phyloP scores from a whole-genome alignment of 1,140 invertebrate species.

The Saccostrea echinata region DNA sequence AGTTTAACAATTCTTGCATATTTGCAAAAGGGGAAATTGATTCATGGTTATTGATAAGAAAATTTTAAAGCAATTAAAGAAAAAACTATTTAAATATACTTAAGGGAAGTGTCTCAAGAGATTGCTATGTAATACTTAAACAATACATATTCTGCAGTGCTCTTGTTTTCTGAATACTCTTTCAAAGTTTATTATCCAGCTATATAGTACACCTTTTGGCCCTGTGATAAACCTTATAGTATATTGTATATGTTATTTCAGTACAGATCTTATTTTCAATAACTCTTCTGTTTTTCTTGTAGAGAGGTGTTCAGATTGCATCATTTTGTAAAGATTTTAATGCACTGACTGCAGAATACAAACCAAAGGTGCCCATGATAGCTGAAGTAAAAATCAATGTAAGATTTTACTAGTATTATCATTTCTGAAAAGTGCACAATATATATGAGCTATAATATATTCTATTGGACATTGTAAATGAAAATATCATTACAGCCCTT shows the following conservation, averaged over 20 bases:
- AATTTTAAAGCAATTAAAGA: no score
- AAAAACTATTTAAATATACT: no score
- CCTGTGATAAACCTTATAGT: background rate
- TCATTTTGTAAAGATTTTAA: constrained; percentile 99
- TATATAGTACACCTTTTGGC: no score
- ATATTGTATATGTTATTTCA: constrained; percentile 1
- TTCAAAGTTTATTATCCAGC: no score
- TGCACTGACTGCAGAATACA: constrained; percentile 94
- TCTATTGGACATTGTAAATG: background rate
- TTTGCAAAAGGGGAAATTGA: no score
- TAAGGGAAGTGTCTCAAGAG: no score
- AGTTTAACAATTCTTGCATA: no score
- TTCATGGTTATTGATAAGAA: no score
- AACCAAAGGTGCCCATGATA: constrained; percentile 94
- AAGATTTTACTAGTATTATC: constrained; percentile 53
- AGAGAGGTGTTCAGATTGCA: constrained; percentile 97
- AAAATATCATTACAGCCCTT: no score
- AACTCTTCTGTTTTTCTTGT: constrained; percentile 54
- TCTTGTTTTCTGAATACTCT: no score
- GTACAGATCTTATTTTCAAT: background rate
- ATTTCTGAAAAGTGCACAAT: background rate
- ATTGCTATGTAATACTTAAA: no score
- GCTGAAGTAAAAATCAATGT: constrained; percentile 88
- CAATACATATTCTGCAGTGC: no score
- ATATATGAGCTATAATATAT: background rate